Base-by-base conservation (phyloP, 1,140 invertebrate species). In the Helicoverpa zea region DNA sequence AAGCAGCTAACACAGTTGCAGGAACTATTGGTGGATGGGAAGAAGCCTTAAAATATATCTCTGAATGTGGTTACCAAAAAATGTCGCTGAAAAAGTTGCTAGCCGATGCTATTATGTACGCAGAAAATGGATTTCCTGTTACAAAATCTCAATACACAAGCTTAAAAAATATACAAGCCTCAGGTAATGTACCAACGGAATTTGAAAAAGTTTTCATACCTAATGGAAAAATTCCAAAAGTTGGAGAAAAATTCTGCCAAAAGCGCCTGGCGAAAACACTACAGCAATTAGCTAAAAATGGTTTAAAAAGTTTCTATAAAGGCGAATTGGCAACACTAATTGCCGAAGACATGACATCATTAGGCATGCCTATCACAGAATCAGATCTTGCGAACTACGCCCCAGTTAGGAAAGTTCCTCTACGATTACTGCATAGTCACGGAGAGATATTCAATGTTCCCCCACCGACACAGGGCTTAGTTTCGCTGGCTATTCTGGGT, bases 11-110 rank as follows among this genome's bases (percentile, higher is more conserved):
- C 1, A 94, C 93, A 4, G 92, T 94, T 10, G 91, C 92, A 29
- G 93, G 93, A 9, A 89, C 91, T n/a, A 79, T 94, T 0, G 91
- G 90, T 43, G 93, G 92, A 0, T 94, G 93, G 93, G 87, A 90
- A 81, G 91, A 92, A 83, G 92, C 91, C n/a, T 77, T 94, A 7
- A 86, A 91, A 56, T 94, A 92, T 59, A 87, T 92, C 4, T 23
- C 85, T 35, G 93, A 93, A 88, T 86, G 84, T 81, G 93, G 91
- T 49, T 94, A 92, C 54, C 82, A 87, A 80, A 89, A 80, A 78
- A 86, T 84, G 11, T 91, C 93, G 13, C 5, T 90, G n/a, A 84
- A 86, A 12, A 84, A 85, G 78, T 81, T 94, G 59, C 78, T 94
- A 35, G 85, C 83, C 29, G 92, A 94, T 79, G 91, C 93, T 51